Conservation (phyloP, 64 coral and sea anemone genomes). For the Montipora foliosa region DNA sequence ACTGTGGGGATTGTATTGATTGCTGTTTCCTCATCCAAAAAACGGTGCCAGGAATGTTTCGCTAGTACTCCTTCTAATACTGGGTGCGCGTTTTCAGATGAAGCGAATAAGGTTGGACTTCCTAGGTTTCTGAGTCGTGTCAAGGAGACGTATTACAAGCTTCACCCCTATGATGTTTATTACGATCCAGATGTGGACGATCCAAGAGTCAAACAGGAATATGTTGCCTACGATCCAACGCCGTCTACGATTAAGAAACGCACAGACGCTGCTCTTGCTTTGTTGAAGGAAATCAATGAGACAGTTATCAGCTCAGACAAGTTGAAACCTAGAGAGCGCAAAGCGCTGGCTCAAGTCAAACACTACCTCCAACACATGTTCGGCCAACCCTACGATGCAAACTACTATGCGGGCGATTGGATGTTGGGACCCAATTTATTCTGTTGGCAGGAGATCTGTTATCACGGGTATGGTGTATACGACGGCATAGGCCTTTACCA, state of each 20-base stretch:
- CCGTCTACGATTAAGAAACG: conserved; percentile 53
- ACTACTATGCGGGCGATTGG: conserved; percentile 94
- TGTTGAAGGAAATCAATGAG: conserved; percentile 64
- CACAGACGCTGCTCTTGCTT: conserved; percentile 71
- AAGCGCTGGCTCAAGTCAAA: conserved; percentile 78
- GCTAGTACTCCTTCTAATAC: neutral
- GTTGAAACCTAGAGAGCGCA: conserved; percentile 85
- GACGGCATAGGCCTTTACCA: conserved; percentile 53
- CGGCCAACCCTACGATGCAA: conserved; percentile 82
- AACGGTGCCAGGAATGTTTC: neutral
- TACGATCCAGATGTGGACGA: conserved; percentile 64
- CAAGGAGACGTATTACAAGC: conserved; percentile 52
- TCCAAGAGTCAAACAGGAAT: conserved; percentile 29
- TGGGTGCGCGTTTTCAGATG: conserved; percentile 66
- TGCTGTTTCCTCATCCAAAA: conserved; percentile 3
- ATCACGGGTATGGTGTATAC: conserved; percentile 55
- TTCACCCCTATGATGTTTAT: conserved; percentile 63
- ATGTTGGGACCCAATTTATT: conserved; percentile 94
- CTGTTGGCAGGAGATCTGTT: conserved; percentile 89
- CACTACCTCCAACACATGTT: conserved; percentile 90
- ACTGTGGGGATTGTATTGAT: conserved; percentile 78
- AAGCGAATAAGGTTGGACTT: conserved; percentile 71
- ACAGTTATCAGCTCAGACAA: conserved; percentile 34
- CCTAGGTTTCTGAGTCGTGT: conserved; percentile 75
- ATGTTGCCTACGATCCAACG: conserved; percentile 68